Evolutionary conservation across 1,140 invertebrate genomes (phyloP).

Genomic region (Charaxes varanes): DNA sequence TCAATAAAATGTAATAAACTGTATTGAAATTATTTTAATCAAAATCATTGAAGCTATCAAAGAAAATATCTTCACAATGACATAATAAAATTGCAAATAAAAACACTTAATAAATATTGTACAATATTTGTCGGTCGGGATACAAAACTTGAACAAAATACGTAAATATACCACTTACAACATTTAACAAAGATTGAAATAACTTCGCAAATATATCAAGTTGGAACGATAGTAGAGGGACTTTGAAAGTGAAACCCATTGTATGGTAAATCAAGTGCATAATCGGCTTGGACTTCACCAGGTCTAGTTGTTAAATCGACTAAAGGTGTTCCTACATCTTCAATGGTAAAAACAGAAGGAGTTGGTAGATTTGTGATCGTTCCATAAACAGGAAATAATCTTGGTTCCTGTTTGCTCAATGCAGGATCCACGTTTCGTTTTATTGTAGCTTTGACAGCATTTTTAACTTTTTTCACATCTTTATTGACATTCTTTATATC

Average conservation of each 20-base stretch:
- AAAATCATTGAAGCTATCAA: not conserved
- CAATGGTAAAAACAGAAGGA: slow-evolving; percentile 27
- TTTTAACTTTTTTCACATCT: too few species aligned
- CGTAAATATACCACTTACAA: slow-evolving; percentile 41
- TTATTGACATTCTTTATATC: not conserved
- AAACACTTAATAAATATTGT: slow-evolving; percentile 32
- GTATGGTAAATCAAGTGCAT: slow-evolving; percentile 62
- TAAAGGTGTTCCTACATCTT: slow-evolving; percentile 33
- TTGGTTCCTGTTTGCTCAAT: slow-evolving; percentile 16
- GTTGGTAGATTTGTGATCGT: slow-evolving; percentile 2
- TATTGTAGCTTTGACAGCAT: too few species aligned
- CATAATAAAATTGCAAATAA: not conserved
- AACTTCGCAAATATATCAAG: slow-evolving; percentile 55
- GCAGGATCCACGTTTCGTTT: too few species aligned
- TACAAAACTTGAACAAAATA: slow-evolving; percentile 53
- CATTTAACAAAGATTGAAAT: slow-evolving; percentile 37
- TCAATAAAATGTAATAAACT: too few species aligned
- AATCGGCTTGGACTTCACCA: slow-evolving; percentile 65
- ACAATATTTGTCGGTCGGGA: slow-evolving; percentile 45
- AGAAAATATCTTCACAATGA: not conserved
- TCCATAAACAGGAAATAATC: slow-evolving; percentile 42
- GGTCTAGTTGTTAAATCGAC: slow-evolving; percentile 47
- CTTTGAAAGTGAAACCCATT: slow-evolving; percentile 67
- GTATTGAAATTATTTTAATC: too few species aligned
- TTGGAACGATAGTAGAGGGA: slow-evolving; percentile 65